Base-by-base conservation (phyloP, 2,888 invertebrate species). In the Cosmia trapezina region DNA sequence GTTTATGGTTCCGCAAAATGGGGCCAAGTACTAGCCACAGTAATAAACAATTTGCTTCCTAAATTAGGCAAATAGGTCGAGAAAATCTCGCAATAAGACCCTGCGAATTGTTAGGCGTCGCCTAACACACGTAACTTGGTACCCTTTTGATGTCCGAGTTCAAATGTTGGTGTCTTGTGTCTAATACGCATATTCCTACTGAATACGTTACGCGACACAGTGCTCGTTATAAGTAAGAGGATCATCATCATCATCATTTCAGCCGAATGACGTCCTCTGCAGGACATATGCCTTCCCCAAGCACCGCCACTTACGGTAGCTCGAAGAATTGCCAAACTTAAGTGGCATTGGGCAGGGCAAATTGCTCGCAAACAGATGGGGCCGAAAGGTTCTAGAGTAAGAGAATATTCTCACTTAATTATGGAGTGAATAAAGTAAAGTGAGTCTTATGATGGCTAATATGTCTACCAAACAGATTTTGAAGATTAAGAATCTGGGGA, bases 1-100 rank as follows among this genome's bases (percentile, higher is more conserved):
- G 47, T 57, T 71, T 69, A 81, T 81, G 73, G 77, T 68, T 65
- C 65, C 73, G 72, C 28, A 63, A 43, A 77, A 62, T 73, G 68
- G 61, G 81, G 77, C 57, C 77, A 68, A 72, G 79, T 66, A 14
- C 65, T 53, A 64, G 57, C 75, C 41, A 33, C 4, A 43, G 61
- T 65, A 28, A 54, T 78, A 78, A 60, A 73, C 33, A 11, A 47
- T 68, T 75, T 54, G 51, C 33, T 33, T 47, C 47, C 56, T 56
- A 60, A 67, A 73, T 68, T 33, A 73, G 54, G 69, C 45, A 68
- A 69, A 65, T 53, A 61, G 74, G 64, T 74, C 64, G 64, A 51
- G n/a, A 64, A 41, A 54, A 49, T 80, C 22, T 68, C 14, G 69
- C 64, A 74, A 78, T 53, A 64, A 19, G 53, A 33, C n/a, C 19